Evolutionary conservation across 2,797 vertebrate species (phyloP).

Genomic region (Xiphorhynchus erythropygius): DNA sequence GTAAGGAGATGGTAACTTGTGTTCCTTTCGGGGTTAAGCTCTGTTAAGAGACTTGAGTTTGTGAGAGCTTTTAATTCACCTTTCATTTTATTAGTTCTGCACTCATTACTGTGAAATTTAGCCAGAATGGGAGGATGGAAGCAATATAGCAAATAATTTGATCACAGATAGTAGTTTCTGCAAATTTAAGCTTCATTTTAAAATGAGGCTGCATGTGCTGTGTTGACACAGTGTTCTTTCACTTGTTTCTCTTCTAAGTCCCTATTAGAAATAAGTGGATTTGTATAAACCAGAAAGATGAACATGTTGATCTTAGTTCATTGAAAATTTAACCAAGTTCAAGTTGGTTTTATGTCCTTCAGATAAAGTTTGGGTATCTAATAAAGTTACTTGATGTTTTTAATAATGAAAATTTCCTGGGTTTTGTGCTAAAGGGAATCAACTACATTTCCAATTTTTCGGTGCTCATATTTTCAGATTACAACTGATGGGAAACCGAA

Average conservation of each 20-base stretch:
- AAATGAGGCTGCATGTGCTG: neutral
- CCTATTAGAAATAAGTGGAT: neutral
- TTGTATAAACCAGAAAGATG: neutral
- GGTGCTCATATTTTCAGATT: slow-evolving; percentile 75
- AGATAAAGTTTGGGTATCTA: neutral
- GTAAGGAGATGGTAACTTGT: neutral
- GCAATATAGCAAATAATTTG: neutral
- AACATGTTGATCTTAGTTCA: neutral
- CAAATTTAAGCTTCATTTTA: neutral
- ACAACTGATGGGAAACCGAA: slow-evolving; percentile 96
- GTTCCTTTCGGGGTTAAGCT: neutral
- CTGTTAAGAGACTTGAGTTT: neutral
- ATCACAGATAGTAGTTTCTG: neutral
- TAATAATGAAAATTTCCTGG: neutral
- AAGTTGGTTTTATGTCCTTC: neutral
- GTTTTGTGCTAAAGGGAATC: neutral
- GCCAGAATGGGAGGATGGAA: neutral
- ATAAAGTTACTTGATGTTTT: neutral
- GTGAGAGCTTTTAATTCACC: neutral
- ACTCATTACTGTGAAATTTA: neutral
- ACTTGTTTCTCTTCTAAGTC: neutral
- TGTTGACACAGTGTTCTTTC: neutral
- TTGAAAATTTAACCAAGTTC: neutral
- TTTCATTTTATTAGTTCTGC: neutral
- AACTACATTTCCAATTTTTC: neutral